Percentiles rank a stretch among this genome's conserved stretches.
phyloP scores from a whole-genome alignment of 2,113 vertebrate species.

The Chaetodon auriga region DNA sequence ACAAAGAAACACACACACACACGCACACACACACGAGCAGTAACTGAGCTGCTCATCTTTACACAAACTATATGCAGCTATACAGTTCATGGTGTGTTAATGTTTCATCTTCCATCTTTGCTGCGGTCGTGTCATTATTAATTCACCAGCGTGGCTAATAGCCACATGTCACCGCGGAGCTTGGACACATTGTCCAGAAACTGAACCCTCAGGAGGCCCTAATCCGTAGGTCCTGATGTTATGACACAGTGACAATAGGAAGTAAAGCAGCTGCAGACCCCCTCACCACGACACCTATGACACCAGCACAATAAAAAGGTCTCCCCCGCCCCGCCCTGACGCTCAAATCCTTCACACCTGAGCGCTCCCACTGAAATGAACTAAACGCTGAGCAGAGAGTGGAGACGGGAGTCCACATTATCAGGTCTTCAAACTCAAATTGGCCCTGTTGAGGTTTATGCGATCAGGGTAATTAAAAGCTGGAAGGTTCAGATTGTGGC shows the following conservation, averaged over 20 bases:
- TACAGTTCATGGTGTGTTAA: slow-evolving; percentile 11
- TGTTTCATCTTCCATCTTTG: slow-evolving; percentile 32
- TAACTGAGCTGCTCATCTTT: neutral
- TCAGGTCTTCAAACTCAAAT: slow-evolving; percentile 50
- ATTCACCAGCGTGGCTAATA: slow-evolving; percentile 64
- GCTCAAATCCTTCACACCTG: slow-evolving; percentile 72
- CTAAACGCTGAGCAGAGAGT: slow-evolving; percentile 18
- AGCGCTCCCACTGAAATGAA: slow-evolving; percentile 54
- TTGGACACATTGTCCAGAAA: slow-evolving; percentile 62
- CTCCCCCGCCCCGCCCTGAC: slow-evolving; percentile 1
- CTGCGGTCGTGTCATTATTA: slow-evolving; percentile 59
- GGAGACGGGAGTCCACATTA: slow-evolving; percentile 30
- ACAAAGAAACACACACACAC: neutral
- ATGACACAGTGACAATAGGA: slow-evolving; percentile 64
- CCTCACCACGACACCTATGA: slow-evolving; percentile 56
- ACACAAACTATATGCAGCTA: neutral
- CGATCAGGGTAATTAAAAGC: slow-evolving; percentile 51
- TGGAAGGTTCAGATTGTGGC: slow-evolving; percentile 34
- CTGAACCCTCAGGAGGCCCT: slow-evolving; percentile 58
- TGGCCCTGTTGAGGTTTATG: slow-evolving; percentile 44
- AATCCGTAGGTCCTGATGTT: slow-evolving; percentile 71
- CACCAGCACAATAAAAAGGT: slow-evolving; percentile 62
- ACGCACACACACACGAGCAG: neutral
- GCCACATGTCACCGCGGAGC: slow-evolving; percentile 65
- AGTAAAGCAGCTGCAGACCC: slow-evolving; percentile 63